These are phyloP conservation scores for Cynocephalus volans DNA, from an alignment of 2,113 vertebrate genomes.

Conservation along the genomic window DNA sequence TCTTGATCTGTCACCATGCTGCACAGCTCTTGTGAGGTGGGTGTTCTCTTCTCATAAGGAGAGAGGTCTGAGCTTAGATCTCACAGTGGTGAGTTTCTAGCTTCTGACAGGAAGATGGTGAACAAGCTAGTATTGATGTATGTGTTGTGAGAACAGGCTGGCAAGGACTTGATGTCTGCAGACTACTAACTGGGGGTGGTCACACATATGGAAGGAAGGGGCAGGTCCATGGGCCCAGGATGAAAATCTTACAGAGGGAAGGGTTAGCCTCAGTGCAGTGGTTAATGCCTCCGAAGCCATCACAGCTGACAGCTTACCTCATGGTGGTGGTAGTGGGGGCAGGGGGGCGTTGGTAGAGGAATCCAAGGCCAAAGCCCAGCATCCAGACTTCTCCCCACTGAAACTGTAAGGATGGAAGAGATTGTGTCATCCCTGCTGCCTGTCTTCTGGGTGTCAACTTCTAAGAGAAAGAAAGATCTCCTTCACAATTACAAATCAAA, in stretches of 20 bases:
- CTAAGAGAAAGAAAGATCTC: not conserved
- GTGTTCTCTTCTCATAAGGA: rapidly evolving
- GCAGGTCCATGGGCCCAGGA: not conserved
- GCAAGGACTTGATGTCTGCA: not conserved
- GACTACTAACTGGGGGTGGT: too few species aligned
- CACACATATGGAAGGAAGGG: not conserved
- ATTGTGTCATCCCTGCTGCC: not conserved
- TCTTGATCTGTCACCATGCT: not conserved
- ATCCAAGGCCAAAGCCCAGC: not conserved
- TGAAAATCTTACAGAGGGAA: not conserved
- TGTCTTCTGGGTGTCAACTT: not conserved
- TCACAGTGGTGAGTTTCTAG: not conserved
- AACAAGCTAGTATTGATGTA: not conserved
- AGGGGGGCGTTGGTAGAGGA: not conserved
- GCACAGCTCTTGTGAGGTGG: not conserved
- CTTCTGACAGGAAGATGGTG: too few species aligned
- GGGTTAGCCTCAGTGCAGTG: not conserved
- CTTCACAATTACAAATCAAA: not conserved
- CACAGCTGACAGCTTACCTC: not conserved
- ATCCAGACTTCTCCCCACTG: too few species aligned
- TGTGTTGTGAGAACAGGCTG: not conserved
- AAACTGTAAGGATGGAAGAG: too few species aligned
- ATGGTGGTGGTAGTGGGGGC: too few species aligned
- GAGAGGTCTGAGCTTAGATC: not conserved
- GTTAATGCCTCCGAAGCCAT: not conserved